phyloP scores from a whole-genome alignment of 1,140 invertebrate genomes.

The Teleopsis dalmanni region DNA sequence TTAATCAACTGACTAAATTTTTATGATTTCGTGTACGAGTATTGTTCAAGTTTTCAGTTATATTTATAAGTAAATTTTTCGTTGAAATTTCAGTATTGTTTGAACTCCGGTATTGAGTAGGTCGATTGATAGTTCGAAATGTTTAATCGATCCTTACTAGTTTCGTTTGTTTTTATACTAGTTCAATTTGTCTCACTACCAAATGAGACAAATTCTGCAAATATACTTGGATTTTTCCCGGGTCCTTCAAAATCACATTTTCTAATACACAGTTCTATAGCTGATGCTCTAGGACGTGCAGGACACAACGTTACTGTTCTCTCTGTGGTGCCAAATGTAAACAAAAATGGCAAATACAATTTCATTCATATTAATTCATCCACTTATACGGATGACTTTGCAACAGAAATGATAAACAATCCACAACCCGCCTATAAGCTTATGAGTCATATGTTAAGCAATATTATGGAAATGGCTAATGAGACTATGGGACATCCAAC shows the following conservation, averaged over 20 bases:
- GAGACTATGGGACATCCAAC: not conserved
- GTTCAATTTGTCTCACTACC: no score
- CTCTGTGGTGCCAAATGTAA: conserved; percentile 26
- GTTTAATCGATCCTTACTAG: no score
- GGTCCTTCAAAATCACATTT: conserved; percentile 36
- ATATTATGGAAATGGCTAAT: not conserved
- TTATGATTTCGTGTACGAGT: no score
- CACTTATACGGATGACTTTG: conserved; percentile 20
- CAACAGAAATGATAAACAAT: conserved; percentile 17
- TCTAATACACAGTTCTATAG: conserved; percentile 33
- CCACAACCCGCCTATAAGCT: conserved; percentile 13
- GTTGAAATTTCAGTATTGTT: no score
- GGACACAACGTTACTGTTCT: conserved; percentile 39
- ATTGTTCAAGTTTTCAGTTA: no score
- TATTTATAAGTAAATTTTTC: no score
- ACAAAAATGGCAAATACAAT: conserved; percentile 31
- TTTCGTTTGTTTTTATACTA: no score
- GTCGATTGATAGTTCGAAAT: no score
- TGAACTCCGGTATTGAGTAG: no score
- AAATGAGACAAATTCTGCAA: no score
- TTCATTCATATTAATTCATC: conserved; percentile 29
- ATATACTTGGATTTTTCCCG: conserved; percentile 37
- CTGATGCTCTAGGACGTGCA: conserved; percentile 27
- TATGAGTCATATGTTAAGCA: conserved; percentile 18
- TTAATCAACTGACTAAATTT: no score